phyloP scores from a whole-genome alignment of 2,113 vertebrate genomes.

The Tragelaphus buxtoni region DNA sequence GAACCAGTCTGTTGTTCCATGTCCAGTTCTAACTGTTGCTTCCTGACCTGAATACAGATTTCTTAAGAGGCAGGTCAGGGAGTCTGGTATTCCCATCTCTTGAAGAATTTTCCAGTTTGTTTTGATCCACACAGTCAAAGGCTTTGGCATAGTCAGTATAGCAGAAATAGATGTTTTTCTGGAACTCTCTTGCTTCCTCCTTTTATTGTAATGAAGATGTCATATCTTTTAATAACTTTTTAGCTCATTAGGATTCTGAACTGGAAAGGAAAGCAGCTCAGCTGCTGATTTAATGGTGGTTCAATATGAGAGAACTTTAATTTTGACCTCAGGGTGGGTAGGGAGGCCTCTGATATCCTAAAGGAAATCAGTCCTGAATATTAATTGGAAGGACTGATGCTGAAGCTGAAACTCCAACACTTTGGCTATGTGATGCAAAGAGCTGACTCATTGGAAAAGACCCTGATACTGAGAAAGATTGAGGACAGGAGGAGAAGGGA shows the following conservation, averaged over 20 bases:
- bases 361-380: background rate
- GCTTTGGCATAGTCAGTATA: background rate
- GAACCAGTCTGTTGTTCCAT: background rate
- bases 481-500: background rate
- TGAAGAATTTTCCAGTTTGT: background rate
- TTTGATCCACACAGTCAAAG: background rate
- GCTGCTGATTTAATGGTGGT: background rate
- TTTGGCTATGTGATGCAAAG: background rate
- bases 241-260: slow-evolving; percentile 51
- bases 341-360: background rate
- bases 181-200: background rate
- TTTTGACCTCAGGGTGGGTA: background rate
- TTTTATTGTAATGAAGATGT: slow-evolving; percentile 54
- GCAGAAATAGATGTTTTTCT: background rate
- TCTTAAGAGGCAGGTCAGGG: background rate
- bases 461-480: background rate
- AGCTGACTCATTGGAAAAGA: background rate
- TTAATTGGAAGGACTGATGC: background rate
- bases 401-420: background rate
- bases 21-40: background rate
- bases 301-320: slow-evolving; percentile 13
- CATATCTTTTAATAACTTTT: slow-evolving; percentile 58
- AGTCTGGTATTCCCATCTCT: background rate
- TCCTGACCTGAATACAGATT: background rate
- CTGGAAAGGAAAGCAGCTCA: background rate